phyloP scores from a whole-genome alignment of 92 coral and sea anemone species.

The Parazoanthus atlanticus region DNA sequence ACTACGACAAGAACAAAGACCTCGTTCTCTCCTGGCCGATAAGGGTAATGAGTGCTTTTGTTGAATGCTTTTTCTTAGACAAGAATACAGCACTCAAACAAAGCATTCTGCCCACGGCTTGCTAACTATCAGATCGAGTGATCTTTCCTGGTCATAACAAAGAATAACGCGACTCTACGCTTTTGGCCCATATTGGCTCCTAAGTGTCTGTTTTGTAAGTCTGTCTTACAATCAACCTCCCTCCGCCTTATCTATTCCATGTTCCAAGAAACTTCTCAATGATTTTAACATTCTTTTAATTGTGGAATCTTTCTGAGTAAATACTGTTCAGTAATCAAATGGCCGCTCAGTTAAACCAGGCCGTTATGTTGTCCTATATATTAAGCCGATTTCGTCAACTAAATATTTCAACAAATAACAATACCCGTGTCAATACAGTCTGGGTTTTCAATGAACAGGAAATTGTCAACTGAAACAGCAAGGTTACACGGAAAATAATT shows the following conservation, averaged over 20 bases:
- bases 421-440: conserved; percentile 15
- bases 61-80: not conserved
- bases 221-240: not conserved
- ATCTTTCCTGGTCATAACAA: conserved; percentile 22
- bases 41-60: conserved; percentile 21
- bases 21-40: not conserved
- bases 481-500: not conserved
- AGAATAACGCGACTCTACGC: conserved; percentile 13
- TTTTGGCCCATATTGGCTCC: conserved; percentile 33
- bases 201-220: conserved; percentile 19
- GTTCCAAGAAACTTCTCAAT: conserved; percentile 1
- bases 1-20: not conserved
- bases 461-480: conserved; percentile 2
- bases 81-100: conserved; percentile 24
- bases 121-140: conserved; percentile 19
- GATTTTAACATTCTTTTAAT: not conserved
- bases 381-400: not conserved
- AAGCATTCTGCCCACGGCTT: conserved; percentile 35
- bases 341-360: not conserved
- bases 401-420: not conserved
- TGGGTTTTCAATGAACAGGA: conserved; percentile 27
- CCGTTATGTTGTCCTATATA: conserved; percentile 9
- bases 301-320: no score
- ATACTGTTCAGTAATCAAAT: not conserved
- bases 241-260: conserved; percentile 1